A percentile compares a stretch with the other conserved stretches of the same genome.
phyloP scores from a whole-genome alignment of 2,113 vertebrate species.

The Hippocampus abdominalis region DNA sequence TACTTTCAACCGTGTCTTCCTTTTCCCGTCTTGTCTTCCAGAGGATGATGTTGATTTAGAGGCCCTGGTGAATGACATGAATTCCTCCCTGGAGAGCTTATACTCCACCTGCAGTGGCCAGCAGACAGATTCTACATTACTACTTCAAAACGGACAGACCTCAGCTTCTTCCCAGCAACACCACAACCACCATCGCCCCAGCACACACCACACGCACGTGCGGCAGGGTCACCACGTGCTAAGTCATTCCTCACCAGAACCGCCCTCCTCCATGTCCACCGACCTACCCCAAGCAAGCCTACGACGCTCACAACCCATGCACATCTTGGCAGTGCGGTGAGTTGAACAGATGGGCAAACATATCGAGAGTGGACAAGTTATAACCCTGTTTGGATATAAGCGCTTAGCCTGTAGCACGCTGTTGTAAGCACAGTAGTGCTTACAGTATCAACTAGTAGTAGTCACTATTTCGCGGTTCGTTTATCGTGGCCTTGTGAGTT shows the following conservation, averaged over 20 bases:
- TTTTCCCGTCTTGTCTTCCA: slow-evolving; percentile 48
- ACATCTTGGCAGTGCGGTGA: slow-evolving; percentile 92
- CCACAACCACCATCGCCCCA: slow-evolving; percentile 32
- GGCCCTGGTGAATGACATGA: slow-evolving; percentile 92
- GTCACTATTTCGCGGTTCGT: no score
- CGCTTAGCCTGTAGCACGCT: background rate
- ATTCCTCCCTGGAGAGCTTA: slow-evolving; percentile 86
- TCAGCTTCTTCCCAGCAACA: slow-evolving; percentile 31
- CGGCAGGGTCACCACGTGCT: slow-evolving; percentile 34
- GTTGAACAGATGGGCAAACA: background rate
- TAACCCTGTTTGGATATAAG: no score
- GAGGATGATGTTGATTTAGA: slow-evolving; percentile 92
- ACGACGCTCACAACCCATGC: slow-evolving; percentile 88
- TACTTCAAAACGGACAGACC: slow-evolving; percentile 84
- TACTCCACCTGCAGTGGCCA: slow-evolving; percentile 76
- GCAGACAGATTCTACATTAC: slow-evolving; percentile 80
- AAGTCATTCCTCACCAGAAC: slow-evolving; percentile 48
- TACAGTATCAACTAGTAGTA: no score
- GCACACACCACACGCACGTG: slow-evolving; percentile 35
- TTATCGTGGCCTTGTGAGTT: no score
- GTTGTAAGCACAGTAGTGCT: background rate
- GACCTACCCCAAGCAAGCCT: slow-evolving; percentile 70
- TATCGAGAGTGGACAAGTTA: background rate
- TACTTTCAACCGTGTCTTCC: background rate
- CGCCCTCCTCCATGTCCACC: slow-evolving; percentile 24